Conservation (phyloP, 2,797 vertebrate species). For the Cossypha niveicapilla region DNA sequence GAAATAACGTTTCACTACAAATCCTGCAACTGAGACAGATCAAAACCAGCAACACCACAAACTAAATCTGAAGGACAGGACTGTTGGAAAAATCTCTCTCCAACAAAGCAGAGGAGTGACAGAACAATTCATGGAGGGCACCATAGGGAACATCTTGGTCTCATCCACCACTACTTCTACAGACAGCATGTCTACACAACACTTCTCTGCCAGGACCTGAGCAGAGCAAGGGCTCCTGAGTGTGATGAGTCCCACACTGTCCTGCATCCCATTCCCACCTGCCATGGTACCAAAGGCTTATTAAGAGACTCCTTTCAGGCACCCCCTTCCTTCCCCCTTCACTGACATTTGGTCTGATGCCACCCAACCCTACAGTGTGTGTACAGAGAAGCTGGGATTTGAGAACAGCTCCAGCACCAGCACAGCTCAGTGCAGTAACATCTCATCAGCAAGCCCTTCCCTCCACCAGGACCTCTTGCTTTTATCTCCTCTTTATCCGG, state of each 20-base stretch:
- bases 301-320: neutral
- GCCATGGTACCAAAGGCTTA: neutral
- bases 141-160: neutral
- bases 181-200: neutral
- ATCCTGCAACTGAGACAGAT: neutral
- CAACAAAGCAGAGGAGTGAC: neutral
- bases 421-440: neutral
- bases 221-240: neutral
- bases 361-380: neutral
- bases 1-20: neutral
- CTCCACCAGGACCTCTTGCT: neutral
- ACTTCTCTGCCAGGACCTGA: neutral
- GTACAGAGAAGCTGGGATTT: neutral
- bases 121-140: neutral
- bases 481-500: neutral
- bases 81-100: neutral
- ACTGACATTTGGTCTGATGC: neutral
- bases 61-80: neutral
- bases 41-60: neutral
- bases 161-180: neutral
- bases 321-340: neutral
- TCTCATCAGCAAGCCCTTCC: neutral
- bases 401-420: neutral
- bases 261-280: neutral
- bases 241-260: accelerated